A percentile compares a stretch with the other conserved stretches of the same genome.
These are phyloP conservation scores for Aspidapion aeneum DNA, from an alignment of 2,888 invertebrate species.

Conservation along the genomic window DNA sequence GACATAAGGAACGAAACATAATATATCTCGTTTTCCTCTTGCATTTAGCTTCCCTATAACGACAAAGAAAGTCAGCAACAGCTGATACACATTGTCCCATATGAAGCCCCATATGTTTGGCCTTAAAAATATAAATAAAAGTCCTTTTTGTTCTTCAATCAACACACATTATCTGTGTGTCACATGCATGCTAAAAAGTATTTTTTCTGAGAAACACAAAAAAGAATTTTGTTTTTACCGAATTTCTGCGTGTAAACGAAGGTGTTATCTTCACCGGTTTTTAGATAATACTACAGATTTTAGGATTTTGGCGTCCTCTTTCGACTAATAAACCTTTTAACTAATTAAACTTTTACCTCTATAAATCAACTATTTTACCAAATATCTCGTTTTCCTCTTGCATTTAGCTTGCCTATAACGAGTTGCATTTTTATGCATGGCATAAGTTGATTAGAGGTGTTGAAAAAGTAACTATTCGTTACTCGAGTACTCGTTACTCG, in stretches of 20 bases:
- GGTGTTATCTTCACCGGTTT: too few species aligned
- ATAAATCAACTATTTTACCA: constrained; percentile 11
- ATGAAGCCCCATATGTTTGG: neutral
- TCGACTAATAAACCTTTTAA: neutral
- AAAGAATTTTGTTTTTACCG: neutral
- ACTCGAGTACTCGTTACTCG: too few species aligned
- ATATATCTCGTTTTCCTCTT: neutral
- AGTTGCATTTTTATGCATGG: neutral
- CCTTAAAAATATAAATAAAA: neutral
- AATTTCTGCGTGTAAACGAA: neutral
- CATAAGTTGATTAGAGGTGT: too few species aligned
- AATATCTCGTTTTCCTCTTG: neutral
- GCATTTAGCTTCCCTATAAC: neutral
- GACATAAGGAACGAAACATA: neutral
- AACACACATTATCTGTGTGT: neutral
- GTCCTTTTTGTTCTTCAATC: neutral
- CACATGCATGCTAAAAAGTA: neutral
- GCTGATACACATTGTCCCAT: neutral
- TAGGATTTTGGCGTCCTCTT: neutral
- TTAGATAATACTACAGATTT: too few species aligned
- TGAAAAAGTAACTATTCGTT: too few species aligned
- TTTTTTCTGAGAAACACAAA: neutral
- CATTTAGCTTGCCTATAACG: neutral
- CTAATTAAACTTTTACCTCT: too few species aligned
- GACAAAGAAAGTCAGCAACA: too few species aligned